These are phyloP conservation scores for Xestia sexstrigata DNA, from an alignment of 2,888 invertebrate genomes.

Conservation along the genomic window DNA sequence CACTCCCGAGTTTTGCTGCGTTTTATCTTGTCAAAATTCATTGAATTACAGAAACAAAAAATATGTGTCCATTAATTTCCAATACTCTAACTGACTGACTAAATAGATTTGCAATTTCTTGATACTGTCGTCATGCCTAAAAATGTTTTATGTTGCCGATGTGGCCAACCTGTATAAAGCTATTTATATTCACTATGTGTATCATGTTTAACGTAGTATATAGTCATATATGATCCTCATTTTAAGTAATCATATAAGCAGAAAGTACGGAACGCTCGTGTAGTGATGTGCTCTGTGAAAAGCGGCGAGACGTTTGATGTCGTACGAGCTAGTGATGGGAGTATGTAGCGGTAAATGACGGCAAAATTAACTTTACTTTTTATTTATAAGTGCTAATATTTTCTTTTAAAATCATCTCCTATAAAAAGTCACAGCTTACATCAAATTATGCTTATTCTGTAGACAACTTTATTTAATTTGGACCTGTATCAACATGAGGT, in stretches of 20 bases:
- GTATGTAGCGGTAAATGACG: background rate
- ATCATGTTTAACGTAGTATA: slow-evolving; percentile 18
- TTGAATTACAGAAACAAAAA: no score
- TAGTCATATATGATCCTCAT: slow-evolving; percentile 5
- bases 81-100: no score
- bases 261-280: slow-evolving; percentile 57
- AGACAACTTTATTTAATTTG: background rate
- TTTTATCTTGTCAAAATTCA: no score
- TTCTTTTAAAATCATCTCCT: background rate
- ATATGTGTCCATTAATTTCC: no score
- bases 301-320: slow-evolving; percentile 71
- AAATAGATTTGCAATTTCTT: no score
- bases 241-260: slow-evolving; percentile 55
- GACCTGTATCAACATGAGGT: no score
- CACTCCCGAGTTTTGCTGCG: no score
- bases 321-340: slow-evolving; percentile 65
- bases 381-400: no score
- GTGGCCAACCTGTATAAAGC: background rate
- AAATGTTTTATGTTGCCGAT: background rate
- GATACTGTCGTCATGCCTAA: no score
- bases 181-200: background rate
- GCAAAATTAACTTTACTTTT: background rate
- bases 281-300: slow-evolving; percentile 68
- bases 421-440: background rate
- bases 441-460: background rate